Base-by-base conservation (phyloP, 2,888 invertebrate species). In the Chydorus sphaericus region DNA sequence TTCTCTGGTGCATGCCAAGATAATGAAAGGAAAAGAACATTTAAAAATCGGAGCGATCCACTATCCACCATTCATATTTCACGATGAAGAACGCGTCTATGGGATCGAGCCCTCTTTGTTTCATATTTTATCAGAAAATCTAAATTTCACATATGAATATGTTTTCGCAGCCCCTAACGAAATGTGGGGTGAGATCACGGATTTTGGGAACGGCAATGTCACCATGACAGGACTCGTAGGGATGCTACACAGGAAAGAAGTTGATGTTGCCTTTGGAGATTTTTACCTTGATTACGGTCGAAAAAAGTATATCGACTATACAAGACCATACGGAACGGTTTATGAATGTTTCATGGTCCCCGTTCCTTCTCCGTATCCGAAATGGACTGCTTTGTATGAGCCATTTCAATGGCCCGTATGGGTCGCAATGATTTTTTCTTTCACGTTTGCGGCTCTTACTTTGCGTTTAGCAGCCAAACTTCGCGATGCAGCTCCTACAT, bases 271-370 rank as follows among this genome's bases (percentile, higher is more conserved):
- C 2, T 48, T 48, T 11, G 55, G 38, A 18, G 48, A 49, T 49
- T 49, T 55, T 20, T 48, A 55, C 33, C 30, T 48, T 7, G 33
- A 55, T 10, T 37, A 31, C 11, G 14, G 48, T 16, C 48, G 48
- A 11, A 31, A 33, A 28, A 23, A 48, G 16, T 49, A 49, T 36
- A 37, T 55, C 26, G 55, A 55, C 16, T 55, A 49, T 18, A 48
- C 55, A 7, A 16, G 14, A 30, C 26, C 48, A 4, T 55, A 48
- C 36, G 36, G 49, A 14, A 48, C 26, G 20, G 36, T 31, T 23
- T 49, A 49, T 36, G 55, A 55, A 49, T 55, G 55, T 36, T 55
- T 55, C 16, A 33, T 39, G 18, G 26, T 48, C 14, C 49, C 55
- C 7, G 49, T 49, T 10, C 33, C 55, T n/a, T 20, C 29, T 14